Evolutionary conservation across 2,797 vertebrate species (phyloP).

Genomic region (Lepilemur septentrionalis): DNA sequence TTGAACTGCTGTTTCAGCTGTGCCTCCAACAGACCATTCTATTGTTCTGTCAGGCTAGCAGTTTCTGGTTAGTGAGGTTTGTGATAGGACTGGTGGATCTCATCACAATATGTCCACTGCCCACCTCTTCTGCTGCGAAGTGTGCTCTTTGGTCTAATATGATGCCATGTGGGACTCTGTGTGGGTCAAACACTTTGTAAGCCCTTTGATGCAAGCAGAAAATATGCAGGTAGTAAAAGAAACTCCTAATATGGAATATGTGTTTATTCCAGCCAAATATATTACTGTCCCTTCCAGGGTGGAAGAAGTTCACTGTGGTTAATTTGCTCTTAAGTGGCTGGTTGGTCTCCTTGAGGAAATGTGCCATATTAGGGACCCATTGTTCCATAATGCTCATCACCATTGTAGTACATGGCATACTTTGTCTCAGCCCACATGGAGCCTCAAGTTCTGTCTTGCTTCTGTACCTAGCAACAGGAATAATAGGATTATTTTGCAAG

Average conservation of each 20-base stretch:
- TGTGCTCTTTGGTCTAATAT: neutral
- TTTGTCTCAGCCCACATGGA: neutral
- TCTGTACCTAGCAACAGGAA: neutral
- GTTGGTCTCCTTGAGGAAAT: neutral
- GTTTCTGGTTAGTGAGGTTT: neutral
- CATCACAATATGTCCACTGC: too few relatives aligned
- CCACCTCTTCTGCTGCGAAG: neutral
- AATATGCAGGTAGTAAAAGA: neutral
- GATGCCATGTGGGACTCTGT: neutral
- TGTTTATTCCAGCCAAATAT: neutral
- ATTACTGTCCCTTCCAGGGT: neutral
- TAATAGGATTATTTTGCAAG: neutral
- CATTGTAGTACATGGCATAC: neutral
- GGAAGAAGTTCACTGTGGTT: neutral
- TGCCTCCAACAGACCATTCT: neutral
- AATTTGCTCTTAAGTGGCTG: neutral
- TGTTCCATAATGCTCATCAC: neutral
- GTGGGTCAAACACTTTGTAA: neutral
- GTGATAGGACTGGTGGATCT: neutral
- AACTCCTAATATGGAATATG: too few relatives aligned
- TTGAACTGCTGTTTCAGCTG: neutral
- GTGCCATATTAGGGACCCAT: neutral
- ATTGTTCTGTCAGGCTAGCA: neutral
- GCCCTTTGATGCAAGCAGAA: neutral
- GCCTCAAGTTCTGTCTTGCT: neutral